phyloP scores from a whole-genome alignment of 1,140 invertebrate genomes.

The Laupala kohalensis region DNA sequence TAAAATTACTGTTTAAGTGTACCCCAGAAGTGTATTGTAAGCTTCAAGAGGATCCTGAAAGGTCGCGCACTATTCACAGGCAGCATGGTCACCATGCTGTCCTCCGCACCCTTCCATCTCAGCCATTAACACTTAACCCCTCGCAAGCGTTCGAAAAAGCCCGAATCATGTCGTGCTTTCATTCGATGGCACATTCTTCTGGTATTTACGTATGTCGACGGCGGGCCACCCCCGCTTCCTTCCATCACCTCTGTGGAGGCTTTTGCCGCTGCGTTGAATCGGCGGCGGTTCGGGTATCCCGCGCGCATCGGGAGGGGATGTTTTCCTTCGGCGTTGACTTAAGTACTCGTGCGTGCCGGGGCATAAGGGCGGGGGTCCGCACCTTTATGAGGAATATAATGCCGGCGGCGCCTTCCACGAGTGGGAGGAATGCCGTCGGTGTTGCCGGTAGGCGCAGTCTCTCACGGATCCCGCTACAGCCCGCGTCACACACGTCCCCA shows the following conservation, averaged over 20 bases:
- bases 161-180: neutral
- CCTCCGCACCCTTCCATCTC: neutral
- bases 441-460: neutral
- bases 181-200: neutral
- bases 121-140: neutral
- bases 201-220: neutral
- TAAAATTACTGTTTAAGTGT: too few species aligned
- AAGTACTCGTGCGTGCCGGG: neutral
- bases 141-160: neutral
- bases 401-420: neutral
- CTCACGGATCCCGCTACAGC: too few species aligned
- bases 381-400: neutral
- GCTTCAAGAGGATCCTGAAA: too few species aligned
- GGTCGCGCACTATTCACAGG: too few species aligned
- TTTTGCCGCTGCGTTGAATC: too few species aligned
- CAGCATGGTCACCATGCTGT: too few species aligned
- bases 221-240: too few species aligned
- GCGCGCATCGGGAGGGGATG: neutral
- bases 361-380: neutral
- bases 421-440: neutral
- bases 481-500: too few species aligned
- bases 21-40: too few species aligned
- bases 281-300: neutral
- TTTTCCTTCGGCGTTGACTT: neutral
- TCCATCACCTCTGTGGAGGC: too few species aligned